Evolutionary conservation across 2,797 vertebrate species (phyloP), one percentile per base, ranked within the genome.

Genomic region (Myoxocephalus aenaeus): DNA sequence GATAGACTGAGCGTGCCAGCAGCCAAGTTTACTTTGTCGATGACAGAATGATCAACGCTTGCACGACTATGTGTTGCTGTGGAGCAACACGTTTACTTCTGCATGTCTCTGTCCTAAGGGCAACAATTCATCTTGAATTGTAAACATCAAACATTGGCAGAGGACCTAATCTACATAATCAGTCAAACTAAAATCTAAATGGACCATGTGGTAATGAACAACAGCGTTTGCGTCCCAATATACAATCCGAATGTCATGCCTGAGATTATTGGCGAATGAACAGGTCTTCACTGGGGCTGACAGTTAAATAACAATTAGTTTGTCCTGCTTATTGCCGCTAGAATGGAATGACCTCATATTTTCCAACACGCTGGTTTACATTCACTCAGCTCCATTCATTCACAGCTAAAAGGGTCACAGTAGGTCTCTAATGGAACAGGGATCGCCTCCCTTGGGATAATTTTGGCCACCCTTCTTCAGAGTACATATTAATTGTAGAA

Each of bases 111-210:
- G n/a, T 48, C 73, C 58, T 65, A 1, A 63, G 44, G 67, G 59
- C 64, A 75, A 6, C 53, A 70, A 67, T 44, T 40, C 25, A 63
- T 44, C 29, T 72, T 64, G 56, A 59, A 65, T 87, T 66, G 75
- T 74, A 44, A 66, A 53, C 65, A 77, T 66, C 36, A 73, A 71
- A 85, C 51, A 75, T 70, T 77, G 61, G 67, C 70, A 63, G 51
- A 46, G 27, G 25, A 73, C 44, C 54, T 67, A 42, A 71, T 85
- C 57, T 65, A 51, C 59, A 74, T 71, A 67, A 77, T 81, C 72
- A 69, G 57, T 75, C 51, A 77, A 48, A 65, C 50, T 51, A 22
- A 59, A 67, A 61, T 40, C 59, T 44, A 77, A 75, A 80, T 57
- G 62, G 54, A 50, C 56, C 53, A 15, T 48, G 65, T 56, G 51